Conservation (phyloP, 2,888 invertebrate species). For the Athalia circularis region DNA sequence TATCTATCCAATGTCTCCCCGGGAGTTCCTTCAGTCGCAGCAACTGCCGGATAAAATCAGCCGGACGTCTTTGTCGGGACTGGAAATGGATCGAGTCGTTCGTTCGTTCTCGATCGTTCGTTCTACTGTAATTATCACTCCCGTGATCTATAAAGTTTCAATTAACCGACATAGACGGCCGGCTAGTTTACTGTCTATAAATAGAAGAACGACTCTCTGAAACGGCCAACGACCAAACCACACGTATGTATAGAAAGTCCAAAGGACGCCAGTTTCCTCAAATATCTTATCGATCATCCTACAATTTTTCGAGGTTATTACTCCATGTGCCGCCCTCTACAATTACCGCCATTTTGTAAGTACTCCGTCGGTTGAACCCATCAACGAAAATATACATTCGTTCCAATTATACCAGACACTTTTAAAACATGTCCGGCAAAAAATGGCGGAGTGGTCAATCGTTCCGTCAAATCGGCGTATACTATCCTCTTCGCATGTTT, state of each 20-base stretch:
- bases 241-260: neutral
- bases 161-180: slow-evolving; percentile 8
- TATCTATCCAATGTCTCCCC: slow-evolving; percentile 26
- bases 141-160: slow-evolving; percentile 43
- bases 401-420: too few species aligned
- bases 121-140: slow-evolving; percentile 37
- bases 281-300: neutral
- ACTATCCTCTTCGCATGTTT: too few species aligned
- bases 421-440: too few species aligned
- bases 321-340: too few species aligned
- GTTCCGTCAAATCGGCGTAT: too few species aligned
- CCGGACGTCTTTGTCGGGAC: slow-evolving; percentile 24
- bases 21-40: neutral
- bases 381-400: too few species aligned
- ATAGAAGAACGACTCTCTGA: slow-evolving; percentile 1
- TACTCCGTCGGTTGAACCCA: too few species aligned
- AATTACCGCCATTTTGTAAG: too few species aligned
- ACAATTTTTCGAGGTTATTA: too few species aligned
- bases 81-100: slow-evolving; percentile 25
- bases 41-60: slow-evolving; percentile 37
- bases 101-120: slow-evolving; percentile 12
- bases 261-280: neutral
- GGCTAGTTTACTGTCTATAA: slow-evolving; percentile 20
- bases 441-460: too few species aligned
- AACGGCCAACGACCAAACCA: neutral